Evolutionary conservation across 1,140 invertebrate species (phyloP), one percentile per base, ranked within the genome.

Genomic region (Eurosta solidaginis): DNA sequence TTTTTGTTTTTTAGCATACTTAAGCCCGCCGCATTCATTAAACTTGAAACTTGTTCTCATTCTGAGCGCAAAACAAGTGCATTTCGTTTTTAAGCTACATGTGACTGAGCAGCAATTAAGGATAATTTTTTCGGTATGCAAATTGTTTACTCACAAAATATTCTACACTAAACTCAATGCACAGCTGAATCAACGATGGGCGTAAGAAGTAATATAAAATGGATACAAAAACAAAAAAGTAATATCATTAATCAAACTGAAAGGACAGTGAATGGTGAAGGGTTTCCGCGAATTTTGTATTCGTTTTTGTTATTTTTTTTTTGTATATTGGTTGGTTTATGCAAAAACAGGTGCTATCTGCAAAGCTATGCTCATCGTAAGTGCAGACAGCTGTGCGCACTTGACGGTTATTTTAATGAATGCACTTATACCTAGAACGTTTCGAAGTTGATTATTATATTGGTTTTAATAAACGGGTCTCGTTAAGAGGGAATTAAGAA

Each of bases 61-160:
- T 25, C 10, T n/a, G 2, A 52, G 20, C 14, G n/a, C 12, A n/a
- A 17, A 47, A 40, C 29, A 40, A 9, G 17, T 68, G n/a, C 27
- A 10, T 68, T 40, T 1, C 33, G 33, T n/a, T n/a, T n/a, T n/a
- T n/a, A n/a, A n/a, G 10, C 59, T 33, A 68, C 33, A 42, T 40
- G 33, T 6, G 59, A 9, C 59, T 0, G 33, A 68, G 2, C 22
- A 17, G 33, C 33, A 68, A 68, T 68, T 68, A 68, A 68, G 59
- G 59, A 68, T 68, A 68, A 68, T 40, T 29, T 68, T 29, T 68
- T 68, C 40, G n/a, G 59, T 42, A 68, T 68, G 59, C 59, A 68
- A 68, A 68, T 63, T 63, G n/a, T 14, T 7, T n/a, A n/a, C 14
- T n/a, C 36, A 40, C 17, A 68, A 33, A 68, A 22, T 40, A 40